Conservation (phyloP, 1,140 invertebrate genomes). For the Scylla paramamosain region DNA sequence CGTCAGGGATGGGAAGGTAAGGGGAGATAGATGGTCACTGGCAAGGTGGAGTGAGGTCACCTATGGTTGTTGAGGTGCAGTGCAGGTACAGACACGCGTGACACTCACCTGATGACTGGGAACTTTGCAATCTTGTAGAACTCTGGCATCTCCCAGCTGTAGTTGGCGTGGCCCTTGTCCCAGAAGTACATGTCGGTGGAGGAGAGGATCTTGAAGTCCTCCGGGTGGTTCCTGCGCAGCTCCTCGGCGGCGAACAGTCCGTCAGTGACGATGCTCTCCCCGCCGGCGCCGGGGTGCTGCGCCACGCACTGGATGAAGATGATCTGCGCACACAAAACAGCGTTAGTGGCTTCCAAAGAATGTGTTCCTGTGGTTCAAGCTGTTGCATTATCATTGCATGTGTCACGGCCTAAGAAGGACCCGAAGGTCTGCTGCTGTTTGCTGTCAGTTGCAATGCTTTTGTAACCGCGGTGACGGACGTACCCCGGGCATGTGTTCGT, state of each 20-base stretch:
- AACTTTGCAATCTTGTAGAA: slow-evolving; percentile 75
- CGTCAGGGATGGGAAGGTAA: not conserved
- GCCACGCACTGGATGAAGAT: slow-evolving; percentile 86
- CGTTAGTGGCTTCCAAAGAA: not conserved
- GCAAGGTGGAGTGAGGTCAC: not conserved
- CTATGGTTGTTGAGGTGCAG: not conserved
- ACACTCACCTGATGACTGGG: slow-evolving; percentile 70
- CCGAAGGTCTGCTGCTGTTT: too few species aligned
- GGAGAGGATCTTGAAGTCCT: slow-evolving; percentile 83
- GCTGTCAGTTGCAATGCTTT: not conserved
- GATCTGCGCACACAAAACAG: slow-evolving; percentile 78
- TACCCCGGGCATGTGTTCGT: slow-evolving; percentile 86
- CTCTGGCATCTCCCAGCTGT: slow-evolving; percentile 71
- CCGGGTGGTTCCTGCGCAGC: slow-evolving; percentile 82
- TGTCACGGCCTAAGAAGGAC: too few species aligned
- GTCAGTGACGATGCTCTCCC: slow-evolving; percentile 85
- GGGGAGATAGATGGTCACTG: not conserved
- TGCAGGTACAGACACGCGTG: not conserved
- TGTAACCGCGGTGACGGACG: slow-evolving; percentile 58
- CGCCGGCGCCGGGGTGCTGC: slow-evolving; percentile 84
- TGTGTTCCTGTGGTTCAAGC: not conserved
- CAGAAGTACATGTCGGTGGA: slow-evolving; percentile 83
- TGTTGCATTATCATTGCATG: too few species aligned
- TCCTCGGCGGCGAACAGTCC: slow-evolving; percentile 83
- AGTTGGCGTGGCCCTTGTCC: slow-evolving; percentile 76